Base-by-base conservation (phyloP, 2,113 vertebrate species). In the Boleophthalmus pectinirostris region DNA sequence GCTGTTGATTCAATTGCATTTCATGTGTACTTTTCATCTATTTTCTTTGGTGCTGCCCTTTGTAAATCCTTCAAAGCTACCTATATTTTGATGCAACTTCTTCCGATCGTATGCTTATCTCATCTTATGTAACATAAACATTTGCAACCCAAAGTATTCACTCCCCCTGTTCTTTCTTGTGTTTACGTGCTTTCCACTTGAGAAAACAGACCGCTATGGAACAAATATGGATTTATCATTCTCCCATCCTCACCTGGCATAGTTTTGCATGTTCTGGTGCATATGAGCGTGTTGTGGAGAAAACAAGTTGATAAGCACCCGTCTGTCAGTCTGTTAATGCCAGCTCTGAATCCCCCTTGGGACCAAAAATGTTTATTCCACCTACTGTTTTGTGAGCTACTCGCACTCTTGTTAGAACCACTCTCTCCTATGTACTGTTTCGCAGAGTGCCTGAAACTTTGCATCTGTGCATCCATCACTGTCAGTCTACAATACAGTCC, bases 361-460 rank as follows among this genome's bases (percentile, higher is more conserved):
- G 79, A 74, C 60, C 23, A 21, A 21, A 47, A 61, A 67, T 78
- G 74, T 85, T 74, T 74, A 69, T 81, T 85, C 72, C 81, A 78
- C 69, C 81, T 66, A 75, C 77, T 85, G 75, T 77, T 75, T 69
- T 73, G 81, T 83, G 74, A 74, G 72, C 78, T 35, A 57, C 65
- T 6, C 3, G 18, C 33, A 58, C 58, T 69, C 79, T 58, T 79
- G 67, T 69, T 75, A 45, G 69, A 67, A 70, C 11, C 12, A 63
- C 47, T 64, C 80, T 69, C 47, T 69, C 45, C 72, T 72, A 74
- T 61, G 75, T 45, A 80, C 15, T 13, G 20, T 67, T 66, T 35
- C 23, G 23, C 56, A 29, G 46, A 74, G 67, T 38, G 54, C 25
- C 68, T 63, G 64, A 58, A 74, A 14, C 23, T 63, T 66, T 64